Evolutionary conservation across 2,888 invertebrate species (phyloP), one percentile per base, ranked within the genome.

Genomic region (Sphecodes monilicornis): DNA sequence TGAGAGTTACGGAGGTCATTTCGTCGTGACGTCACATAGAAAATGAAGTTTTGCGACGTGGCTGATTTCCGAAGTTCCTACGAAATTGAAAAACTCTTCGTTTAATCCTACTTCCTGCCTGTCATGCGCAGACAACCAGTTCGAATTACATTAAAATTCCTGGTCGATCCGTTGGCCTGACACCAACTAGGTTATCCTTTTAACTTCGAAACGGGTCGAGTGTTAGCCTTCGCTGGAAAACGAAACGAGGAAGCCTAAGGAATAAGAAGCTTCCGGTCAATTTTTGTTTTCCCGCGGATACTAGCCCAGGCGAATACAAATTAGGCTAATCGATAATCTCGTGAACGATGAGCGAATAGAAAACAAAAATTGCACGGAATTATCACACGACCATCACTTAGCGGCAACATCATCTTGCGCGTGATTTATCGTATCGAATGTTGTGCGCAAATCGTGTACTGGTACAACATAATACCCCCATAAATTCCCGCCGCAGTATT

Each of bases 371-470:
- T 26, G 26, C 32, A 29, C 36, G 29, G 64, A 50, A 5, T 22
- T 50, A 50, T 50, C 50, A 22, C 22, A 22, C 26, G 69, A 8
- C 76, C 75, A 84, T 84, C 85, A 69, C 79, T 85, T 80, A 80
- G 57, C 72, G 85, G 80, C 80, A 85, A 76, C 85, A 80, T 85
- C 85, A 80, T 85, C 77, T 80, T 74, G 41, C 46, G 6, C 11
- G 54, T 71, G 85, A 85, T 85, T 85, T 85, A 85, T 85, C 76
- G 85, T 29, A 29, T 68, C 77, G 50, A 85, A 74, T 80, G 77
- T 80, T 80, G 80, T 77, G 80, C 66, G 22, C 8, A 73, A 84
- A 85, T 76, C 86, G 85, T 39, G 69, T 46, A 71, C 32, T 66
- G 66, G 77, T 57, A 68, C 75, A 80, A 85, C 80, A 71, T 80